Conservation (phyloP, 2,888 invertebrate species). For the Dasysyrphus albostriatus region DNA sequence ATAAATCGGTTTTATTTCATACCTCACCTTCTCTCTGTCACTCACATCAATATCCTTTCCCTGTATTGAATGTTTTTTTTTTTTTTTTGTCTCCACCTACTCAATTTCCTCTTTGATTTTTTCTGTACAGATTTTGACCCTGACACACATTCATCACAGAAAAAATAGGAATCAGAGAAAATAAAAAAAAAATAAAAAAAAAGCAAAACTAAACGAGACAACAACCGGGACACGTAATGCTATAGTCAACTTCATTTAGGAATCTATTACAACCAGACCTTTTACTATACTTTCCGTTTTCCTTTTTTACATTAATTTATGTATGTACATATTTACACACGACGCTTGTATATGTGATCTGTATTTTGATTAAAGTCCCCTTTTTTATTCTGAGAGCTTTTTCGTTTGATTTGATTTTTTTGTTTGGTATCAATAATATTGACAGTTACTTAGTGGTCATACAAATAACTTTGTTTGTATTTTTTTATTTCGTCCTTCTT, state of each 20-base stretch:
- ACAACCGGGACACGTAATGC: background rate
- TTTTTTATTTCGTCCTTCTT: too few relatives aligned
- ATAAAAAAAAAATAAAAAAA: background rate
- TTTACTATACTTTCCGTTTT: background rate
- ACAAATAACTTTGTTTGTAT: too few relatives aligned
- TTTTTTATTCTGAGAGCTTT: too few relatives aligned
- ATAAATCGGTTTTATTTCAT: background rate
- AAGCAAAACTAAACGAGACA: background rate
- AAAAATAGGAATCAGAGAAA: background rate
- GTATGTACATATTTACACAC: background rate
- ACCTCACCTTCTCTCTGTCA: too few relatives aligned
- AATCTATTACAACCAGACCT: background rate
- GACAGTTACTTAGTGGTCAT: too few relatives aligned
- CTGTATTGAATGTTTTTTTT: background rate
- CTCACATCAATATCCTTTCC: background rate
- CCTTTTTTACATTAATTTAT: background rate
- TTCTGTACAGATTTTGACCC: too few relatives aligned
- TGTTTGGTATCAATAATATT: too few relatives aligned
- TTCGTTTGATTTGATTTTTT: too few relatives aligned
- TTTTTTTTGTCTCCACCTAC: background rate
- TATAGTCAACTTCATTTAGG: background rate
- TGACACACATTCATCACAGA: background rate
- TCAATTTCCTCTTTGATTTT: background rate
- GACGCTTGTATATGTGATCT: too few relatives aligned
- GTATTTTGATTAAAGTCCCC: too few relatives aligned